These are phyloP conservation scores for Odontocerum albicorne DNA, from an alignment of 2,888 invertebrate genomes.

Conservation along the genomic window DNA sequence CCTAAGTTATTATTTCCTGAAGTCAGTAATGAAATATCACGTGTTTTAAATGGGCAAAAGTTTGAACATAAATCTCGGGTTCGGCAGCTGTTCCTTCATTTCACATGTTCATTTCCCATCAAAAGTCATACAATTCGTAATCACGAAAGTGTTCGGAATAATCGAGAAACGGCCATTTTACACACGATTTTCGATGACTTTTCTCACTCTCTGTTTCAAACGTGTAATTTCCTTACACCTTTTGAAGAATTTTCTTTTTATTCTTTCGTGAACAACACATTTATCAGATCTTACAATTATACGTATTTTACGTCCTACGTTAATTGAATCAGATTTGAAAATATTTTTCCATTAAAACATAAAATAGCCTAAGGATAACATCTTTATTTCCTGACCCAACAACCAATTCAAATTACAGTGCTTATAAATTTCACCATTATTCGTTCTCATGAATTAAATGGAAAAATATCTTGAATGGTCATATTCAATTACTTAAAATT, in stretches of 20 bases:
- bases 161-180: not conserved
- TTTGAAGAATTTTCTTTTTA: not conserved
- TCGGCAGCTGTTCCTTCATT: conserved; percentile 32
- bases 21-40: conserved; percentile 34
- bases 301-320: no score
- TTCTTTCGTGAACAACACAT: not conserved
- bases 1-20: conserved; percentile 33
- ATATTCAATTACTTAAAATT: no score
- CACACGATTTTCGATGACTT: not conserved
- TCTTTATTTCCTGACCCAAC: no score
- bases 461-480: no score
- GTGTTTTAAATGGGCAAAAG: conserved; percentile 36
- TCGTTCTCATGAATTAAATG: no score
- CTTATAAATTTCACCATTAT: no score
- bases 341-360: no score
- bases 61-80: conserved; percentile 34
- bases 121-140: conserved; percentile 20
- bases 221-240: conserved; percentile 4
- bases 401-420: no score
- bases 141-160: conserved; percentile 18
- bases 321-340: no score
- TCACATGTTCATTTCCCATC: conserved; percentile 26
- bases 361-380: no score
- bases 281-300: no score
- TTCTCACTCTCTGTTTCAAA: conserved; percentile 3